Evolutionary conservation across 2,888 invertebrate species (phyloP).

Genomic region (Clanis bilineata): DNA sequence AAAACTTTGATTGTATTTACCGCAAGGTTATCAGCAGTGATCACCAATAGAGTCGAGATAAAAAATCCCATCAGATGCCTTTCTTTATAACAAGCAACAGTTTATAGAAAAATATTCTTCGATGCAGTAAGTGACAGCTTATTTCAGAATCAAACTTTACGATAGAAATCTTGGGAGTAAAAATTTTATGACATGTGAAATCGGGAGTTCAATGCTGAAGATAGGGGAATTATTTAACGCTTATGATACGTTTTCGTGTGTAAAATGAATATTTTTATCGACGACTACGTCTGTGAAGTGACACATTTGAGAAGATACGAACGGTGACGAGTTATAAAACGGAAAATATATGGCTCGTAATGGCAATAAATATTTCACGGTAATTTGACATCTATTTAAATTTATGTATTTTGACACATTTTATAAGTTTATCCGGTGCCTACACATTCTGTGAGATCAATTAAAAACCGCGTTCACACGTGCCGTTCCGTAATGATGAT

Average conservation of each 20-base stretch:
- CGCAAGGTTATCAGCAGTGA: too few species aligned
- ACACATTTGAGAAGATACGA: slow-evolving; percentile 45
- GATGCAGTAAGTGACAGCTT: slow-evolving; percentile 37
- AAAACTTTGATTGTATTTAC: too few species aligned
- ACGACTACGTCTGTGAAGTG: slow-evolving; percentile 32
- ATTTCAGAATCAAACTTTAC: slow-evolving; percentile 46
- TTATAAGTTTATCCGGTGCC: background rate
- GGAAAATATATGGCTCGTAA: background rate
- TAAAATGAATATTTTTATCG: slow-evolving; percentile 55
- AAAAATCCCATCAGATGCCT: too few species aligned
- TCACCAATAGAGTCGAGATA: too few species aligned
- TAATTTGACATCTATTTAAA: background rate
- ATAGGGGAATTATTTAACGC: slow-evolving; percentile 59
- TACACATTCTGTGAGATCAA: slow-evolving; percentile 4
- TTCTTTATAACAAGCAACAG: background rate
- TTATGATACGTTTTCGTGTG: slow-evolving; percentile 50
- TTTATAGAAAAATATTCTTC: background rate
- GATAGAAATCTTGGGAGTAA: slow-evolving; percentile 58
- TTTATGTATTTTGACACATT: background rate
- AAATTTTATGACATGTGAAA: slow-evolving; percentile 62
- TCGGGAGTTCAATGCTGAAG: slow-evolving; percentile 50
- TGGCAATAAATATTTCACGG: background rate
- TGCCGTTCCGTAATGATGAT: background rate
- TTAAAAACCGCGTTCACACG: background rate
- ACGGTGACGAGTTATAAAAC: slow-evolving; percentile 31